phyloP scores from a whole-genome alignment of 2,888 invertebrate species.

The Heliconius sara region DNA sequence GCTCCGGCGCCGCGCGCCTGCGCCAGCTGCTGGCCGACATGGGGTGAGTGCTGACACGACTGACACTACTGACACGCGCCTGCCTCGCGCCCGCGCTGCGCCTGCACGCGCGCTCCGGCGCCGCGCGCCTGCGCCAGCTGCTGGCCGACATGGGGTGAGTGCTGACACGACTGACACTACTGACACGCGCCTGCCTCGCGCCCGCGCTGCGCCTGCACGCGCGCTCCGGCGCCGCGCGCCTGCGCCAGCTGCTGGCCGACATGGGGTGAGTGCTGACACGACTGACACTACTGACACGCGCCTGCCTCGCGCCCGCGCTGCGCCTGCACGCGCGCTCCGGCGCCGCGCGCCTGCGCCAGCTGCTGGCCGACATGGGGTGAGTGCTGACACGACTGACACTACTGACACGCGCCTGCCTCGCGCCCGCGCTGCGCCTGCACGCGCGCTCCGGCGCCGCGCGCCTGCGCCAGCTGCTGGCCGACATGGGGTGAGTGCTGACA shows the following conservation, averaged over 20 bases:
- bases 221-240: conserved; percentile 90
- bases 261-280: conserved; percentile 67
- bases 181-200: conserved; percentile 62
- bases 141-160: conserved; percentile 89
- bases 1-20: conserved; percentile 91
- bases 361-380: conserved; percentile 89
- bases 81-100: conserved; percentile 88
- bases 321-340: conserved; percentile 94
- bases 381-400: no score
- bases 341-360: conserved; percentile 90
- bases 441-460: no score
- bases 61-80: conserved; percentile 84
- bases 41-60: conserved; percentile 88
- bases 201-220: conserved; percentile 90
- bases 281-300: conserved; percentile 62
- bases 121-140: conserved; percentile 91
- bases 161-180: no score
- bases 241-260: conserved; percentile 94
- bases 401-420: no score
- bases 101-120: conserved; percentile 94
- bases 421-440: no score
- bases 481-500: no score
- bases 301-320: conserved; percentile 63
- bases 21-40: conserved; percentile 95
- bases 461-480: no score